Evolutionary conservation across 2,797 vertebrate species (phyloP).

Genomic region (Dermochelys coriacea): DNA sequence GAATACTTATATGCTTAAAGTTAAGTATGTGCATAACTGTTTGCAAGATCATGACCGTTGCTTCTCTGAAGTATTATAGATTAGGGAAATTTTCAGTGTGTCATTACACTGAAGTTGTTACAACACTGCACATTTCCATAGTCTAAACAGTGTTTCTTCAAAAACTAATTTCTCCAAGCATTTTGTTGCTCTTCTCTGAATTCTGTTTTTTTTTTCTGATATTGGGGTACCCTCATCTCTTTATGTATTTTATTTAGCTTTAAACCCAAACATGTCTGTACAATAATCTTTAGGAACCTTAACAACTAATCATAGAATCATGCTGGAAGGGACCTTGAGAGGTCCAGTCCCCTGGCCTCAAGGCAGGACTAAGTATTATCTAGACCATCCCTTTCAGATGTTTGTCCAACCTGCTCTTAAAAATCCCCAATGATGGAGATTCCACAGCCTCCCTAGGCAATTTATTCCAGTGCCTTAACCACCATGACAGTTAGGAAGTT

Average conservation of each 20-base stretch:
- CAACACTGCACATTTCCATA: neutral
- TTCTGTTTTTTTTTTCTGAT: neutral
- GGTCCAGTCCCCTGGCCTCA: too few species aligned
- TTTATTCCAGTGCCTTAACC: too few species aligned
- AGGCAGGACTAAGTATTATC: too few species aligned
- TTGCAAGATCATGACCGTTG: conserved; percentile 5
- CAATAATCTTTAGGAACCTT: neutral
- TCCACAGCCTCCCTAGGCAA: too few species aligned
- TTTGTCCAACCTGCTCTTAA: too few species aligned
- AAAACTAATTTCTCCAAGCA: neutral
- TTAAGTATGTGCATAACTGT: conserved; percentile 6
- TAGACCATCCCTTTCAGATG: too few species aligned
- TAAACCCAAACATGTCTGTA: neutral
- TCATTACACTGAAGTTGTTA: neutral
- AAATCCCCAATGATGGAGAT: too few species aligned
- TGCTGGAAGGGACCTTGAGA: too few species aligned
- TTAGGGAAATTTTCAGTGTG: neutral
- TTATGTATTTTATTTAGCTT: neutral
- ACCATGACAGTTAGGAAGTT: too few species aligned
- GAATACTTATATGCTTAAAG: neutral
- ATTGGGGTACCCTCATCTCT: neutral
- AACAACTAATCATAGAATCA: too few species aligned
- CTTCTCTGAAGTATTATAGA: neutral
- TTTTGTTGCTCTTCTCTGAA: conserved; percentile 1
- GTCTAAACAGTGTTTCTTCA: neutral